Conservation (phyloP, 2,888 invertebrate genomes). For the Abrostola tripartita region DNA sequence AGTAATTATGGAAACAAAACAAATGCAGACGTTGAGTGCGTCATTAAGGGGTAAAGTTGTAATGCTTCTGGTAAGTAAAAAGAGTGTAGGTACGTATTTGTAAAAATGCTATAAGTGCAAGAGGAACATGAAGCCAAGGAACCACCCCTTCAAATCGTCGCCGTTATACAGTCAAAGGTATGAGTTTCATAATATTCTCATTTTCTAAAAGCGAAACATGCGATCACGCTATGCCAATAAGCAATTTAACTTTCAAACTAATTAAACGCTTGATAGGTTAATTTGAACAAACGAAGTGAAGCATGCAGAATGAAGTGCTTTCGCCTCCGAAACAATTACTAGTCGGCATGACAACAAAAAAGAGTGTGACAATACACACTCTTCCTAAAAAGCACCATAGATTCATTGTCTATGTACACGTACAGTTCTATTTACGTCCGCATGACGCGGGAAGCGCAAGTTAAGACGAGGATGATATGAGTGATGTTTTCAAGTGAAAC, state of each 20-base stretch:
- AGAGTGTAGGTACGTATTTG: background rate
- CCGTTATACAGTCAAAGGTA: slow-evolving; percentile 12
- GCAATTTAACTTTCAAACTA: slow-evolving; percentile 51
- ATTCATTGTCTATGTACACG: slow-evolving; percentile 13
- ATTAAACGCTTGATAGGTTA: slow-evolving; percentile 51
- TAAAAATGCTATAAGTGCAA: background rate
- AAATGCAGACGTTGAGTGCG: too few relatives aligned
- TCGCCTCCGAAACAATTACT: slow-evolving; percentile 7
- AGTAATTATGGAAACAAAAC: too few relatives aligned
- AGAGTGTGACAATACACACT: slow-evolving; percentile 28
- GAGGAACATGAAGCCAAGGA: background rate
- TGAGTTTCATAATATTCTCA: slow-evolving; percentile 23
- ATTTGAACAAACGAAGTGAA: slow-evolving; percentile 35
- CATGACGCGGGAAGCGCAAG: slow-evolving; percentile 35
- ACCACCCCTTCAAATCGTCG: slow-evolving; percentile 14
- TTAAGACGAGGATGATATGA: slow-evolving; percentile 46
- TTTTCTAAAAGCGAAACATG: slow-evolving; percentile 36
- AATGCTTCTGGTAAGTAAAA: background rate
- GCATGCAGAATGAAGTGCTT: slow-evolving; percentile 20
- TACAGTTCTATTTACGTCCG: slow-evolving; percentile 30
- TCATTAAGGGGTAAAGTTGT: background rate
- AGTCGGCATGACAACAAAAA: slow-evolving; percentile 42
- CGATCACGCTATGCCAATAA: slow-evolving; percentile 42
- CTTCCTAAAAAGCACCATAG: slow-evolving; percentile 24
- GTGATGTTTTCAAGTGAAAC: slow-evolving; percentile 60